Percentiles rank a stretch among this genome's conserved stretches.
These are phyloP conservation scores for Marmota flaviventris DNA, from an alignment of 2,113 vertebrate species.

Conservation along the genomic window DNA sequence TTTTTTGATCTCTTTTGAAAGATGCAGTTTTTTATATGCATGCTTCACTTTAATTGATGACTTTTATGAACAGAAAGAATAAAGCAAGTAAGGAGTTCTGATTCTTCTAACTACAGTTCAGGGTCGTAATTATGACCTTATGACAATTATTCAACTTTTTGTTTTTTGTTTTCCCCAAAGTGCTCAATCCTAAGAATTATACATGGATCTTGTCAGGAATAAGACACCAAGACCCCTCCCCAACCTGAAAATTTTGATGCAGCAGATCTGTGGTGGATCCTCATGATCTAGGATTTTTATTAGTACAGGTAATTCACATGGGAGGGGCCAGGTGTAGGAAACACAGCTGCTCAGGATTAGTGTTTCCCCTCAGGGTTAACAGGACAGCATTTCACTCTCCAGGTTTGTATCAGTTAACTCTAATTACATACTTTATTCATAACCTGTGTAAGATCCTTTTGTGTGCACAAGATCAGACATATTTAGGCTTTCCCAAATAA, in stretches of 20 bases:
- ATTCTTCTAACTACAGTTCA: background rate
- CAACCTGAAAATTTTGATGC: background rate
- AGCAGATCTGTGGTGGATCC: too few relatives aligned
- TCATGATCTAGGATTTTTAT: background rate
- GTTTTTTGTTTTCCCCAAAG: background rate
- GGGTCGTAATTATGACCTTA: background rate
- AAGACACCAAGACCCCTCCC: background rate
- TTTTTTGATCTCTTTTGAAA: background rate
- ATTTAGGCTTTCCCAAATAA: background rate
- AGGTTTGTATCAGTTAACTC: background rate
- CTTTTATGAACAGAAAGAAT: background rate
- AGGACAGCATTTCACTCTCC: background rate
- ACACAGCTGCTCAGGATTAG: background rate
- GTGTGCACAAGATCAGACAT: background rate
- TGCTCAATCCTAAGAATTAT: background rate
- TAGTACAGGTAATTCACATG: background rate
- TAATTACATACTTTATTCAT: background rate
- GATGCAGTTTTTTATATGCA: background rate
- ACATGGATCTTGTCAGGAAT: background rate
- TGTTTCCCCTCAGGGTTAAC: background rate
- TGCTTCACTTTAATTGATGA: background rate
- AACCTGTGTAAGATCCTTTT: background rate
- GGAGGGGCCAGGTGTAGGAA: background rate
- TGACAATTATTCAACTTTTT: background rate
- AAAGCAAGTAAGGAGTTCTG: background rate